Conservation (phyloP, 2,113 vertebrate species). For the Podarcis raffonei region DNA sequence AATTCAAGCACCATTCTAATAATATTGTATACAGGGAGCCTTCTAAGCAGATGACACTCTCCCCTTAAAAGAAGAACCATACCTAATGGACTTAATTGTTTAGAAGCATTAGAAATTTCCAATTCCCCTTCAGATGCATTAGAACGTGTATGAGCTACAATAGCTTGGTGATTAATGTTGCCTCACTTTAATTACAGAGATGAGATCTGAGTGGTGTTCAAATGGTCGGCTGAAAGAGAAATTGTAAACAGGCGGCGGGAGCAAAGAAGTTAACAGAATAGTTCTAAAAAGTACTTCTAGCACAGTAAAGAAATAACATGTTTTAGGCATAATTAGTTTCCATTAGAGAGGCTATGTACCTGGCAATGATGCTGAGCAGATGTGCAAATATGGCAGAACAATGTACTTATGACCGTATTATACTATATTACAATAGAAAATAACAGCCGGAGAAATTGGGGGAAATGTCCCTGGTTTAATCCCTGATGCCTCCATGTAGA, state of each 20-base stretch:
- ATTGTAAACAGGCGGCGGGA: constrained; percentile 60
- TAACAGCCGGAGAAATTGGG: not conserved
- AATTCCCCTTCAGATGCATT: constrained; percentile 36
- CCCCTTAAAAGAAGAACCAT: constrained; percentile 54
- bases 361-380: constrained; percentile 57
- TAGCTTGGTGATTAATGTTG: constrained; percentile 59
- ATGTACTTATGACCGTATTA: constrained; percentile 22
- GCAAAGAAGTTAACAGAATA: constrained; percentile 52
- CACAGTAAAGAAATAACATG: constrained; percentile 56
- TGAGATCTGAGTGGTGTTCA: constrained; percentile 58
- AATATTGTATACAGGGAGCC: constrained; percentile 39
- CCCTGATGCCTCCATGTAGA: too few relatives aligned
- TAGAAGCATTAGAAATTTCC: constrained; percentile 51
- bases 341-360: constrained; percentile 49
- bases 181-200: constrained; percentile 61
- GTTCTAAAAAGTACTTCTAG: constrained; percentile 47
- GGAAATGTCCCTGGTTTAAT: constrained; percentile 9
- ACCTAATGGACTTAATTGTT: constrained; percentile 69
- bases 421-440: constrained; percentile 32
- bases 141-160: constrained; percentile 58
- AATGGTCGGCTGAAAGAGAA: constrained; percentile 43
- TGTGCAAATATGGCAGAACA: constrained; percentile 20
- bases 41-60: constrained; percentile 59
- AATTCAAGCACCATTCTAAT: constrained; percentile 53
- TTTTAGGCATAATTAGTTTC: constrained; percentile 60